Percentiles rank a stretch among this genome's conserved stretches.
phyloP scores from a whole-genome alignment of 2,888 invertebrate species.

The Helobdella robusta region DNA sequence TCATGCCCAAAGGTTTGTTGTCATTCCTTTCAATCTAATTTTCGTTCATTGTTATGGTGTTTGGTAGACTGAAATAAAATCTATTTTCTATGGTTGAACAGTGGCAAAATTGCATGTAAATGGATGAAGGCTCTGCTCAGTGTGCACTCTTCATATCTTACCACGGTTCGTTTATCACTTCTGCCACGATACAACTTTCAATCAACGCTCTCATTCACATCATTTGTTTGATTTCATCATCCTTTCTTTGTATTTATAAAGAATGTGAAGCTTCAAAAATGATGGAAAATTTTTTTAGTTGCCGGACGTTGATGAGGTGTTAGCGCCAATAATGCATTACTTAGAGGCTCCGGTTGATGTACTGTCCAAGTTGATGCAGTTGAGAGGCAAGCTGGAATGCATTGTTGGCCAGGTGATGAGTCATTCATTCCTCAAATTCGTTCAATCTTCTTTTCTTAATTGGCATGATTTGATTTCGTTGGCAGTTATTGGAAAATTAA shows the following conservation, averaged over 20 bases:
- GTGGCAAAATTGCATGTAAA: slow-evolving; percentile 7
- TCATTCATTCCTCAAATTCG: no score
- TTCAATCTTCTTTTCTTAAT: no score
- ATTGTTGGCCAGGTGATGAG: no score
- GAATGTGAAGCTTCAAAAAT: no score
- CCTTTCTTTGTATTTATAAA: no score
- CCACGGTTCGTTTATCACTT: slow-evolving; percentile 18
- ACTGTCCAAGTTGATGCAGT: slow-evolving; percentile 4
- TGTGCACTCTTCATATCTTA: slow-evolving; percentile 19
- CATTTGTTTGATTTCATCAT: background rate
- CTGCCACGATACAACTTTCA: background rate
- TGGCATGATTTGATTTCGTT: no score
- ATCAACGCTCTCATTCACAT: background rate
- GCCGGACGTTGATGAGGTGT: slow-evolving; percentile 21
- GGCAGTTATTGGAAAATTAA: no score
- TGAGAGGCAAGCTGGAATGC: slow-evolving; percentile 22
- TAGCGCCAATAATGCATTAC: slow-evolving; percentile 16
- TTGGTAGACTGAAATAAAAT: background rate
- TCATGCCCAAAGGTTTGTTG: slow-evolving; percentile 40
- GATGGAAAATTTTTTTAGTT: slow-evolving; percentile 12
- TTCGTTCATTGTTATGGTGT: background rate
- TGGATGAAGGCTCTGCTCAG: slow-evolving; percentile 23
- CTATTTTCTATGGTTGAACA: background rate
- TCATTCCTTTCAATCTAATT: background rate
- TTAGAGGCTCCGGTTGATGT: slow-evolving; percentile 4